Evolutionary conservation across 2,888 invertebrate genomes (phyloP).

Genomic region (Drosophila koepferae): DNA sequence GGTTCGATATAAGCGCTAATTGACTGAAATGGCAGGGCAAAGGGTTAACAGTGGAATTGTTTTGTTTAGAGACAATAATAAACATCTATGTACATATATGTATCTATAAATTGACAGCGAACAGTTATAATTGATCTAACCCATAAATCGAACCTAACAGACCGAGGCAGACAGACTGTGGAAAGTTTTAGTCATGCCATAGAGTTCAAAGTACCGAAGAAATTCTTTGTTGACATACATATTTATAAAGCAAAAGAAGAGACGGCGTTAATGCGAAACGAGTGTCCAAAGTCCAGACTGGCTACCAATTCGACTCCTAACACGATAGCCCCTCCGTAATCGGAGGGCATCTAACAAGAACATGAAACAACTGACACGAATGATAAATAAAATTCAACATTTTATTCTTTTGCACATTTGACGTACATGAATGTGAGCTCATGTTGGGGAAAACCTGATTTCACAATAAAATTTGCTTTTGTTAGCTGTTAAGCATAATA

Average conservation of each 20-base stretch:
- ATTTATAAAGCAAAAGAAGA: conserved; percentile 47
- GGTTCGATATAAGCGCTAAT: conserved; percentile 54
- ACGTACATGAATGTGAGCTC: conserved; percentile 5
- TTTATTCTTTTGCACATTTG: not conserved
- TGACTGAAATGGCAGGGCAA: conserved; percentile 48
- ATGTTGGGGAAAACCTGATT: not conserved
- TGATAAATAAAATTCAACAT: not conserved
- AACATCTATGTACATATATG: conserved; percentile 14
- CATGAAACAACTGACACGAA: not conserved
- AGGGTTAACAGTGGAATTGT: conserved; percentile 39
- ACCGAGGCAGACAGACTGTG: conserved; percentile 7
- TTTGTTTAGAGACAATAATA: conserved; percentile 27
- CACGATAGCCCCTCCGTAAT: not conserved
- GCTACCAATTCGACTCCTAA: not conserved
- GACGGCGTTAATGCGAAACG: conserved; percentile 14
- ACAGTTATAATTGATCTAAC: conserved; percentile 41
- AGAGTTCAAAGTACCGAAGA: conserved; percentile 60
- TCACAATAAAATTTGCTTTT: not conserved
- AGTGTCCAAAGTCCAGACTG: conserved; percentile 12
- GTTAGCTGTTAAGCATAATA: not conserved
- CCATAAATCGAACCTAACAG: conserved; percentile 6
- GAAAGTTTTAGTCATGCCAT: conserved; percentile 49
- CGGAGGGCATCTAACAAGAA: not conserved
- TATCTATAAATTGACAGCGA: conserved; percentile 32
- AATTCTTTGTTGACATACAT: conserved; percentile 44